A percentile compares a stretch with the other conserved stretches of the same genome.
These are phyloP conservation scores for Knipowitschia caucasica DNA, from an alignment of 2,797 vertebrate species.

Conservation along the genomic window DNA sequence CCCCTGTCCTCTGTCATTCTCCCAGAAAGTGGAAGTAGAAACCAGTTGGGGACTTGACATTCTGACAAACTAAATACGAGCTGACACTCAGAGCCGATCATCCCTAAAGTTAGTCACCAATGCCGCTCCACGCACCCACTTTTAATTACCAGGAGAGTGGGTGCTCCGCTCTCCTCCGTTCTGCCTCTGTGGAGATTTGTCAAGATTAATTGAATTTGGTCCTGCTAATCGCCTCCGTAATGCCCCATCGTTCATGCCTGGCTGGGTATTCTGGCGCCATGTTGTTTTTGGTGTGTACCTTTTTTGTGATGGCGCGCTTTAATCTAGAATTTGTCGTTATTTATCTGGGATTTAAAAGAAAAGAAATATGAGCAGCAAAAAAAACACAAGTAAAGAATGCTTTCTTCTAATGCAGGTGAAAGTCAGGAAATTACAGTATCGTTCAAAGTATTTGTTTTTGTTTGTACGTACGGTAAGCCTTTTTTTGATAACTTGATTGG, in stretches of 20 bases:
- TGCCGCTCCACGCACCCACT: slow-evolving; percentile 67
- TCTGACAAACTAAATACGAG: slow-evolving; percentile 61
- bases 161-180: slow-evolving; percentile 58
- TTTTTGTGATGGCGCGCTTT: too few species aligned
- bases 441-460: too few species aligned
- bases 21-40: slow-evolving; percentile 20
- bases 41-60: slow-evolving; percentile 15
- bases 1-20: slow-evolving; percentile 46
- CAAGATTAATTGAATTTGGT: slow-evolving; percentile 82
- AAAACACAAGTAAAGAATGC: too few species aligned
- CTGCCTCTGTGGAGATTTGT: slow-evolving; percentile 80
- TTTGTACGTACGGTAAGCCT: too few species aligned
- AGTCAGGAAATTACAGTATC: too few species aligned
- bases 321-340: too few species aligned
- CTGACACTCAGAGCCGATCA: slow-evolving; percentile 62
- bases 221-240: slow-evolving; percentile 74
- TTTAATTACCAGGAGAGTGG: slow-evolving; percentile 78
- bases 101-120: slow-evolving; percentile 62
- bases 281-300: slow-evolving; percentile 39
- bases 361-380: too few species aligned
- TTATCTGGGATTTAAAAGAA: too few species aligned
- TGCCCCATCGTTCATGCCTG: slow-evolving; percentile 70
- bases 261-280: slow-evolving; percentile 53
- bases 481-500: too few species aligned
- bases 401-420: too few species aligned